Conservation (phyloP, 2,888 invertebrate species). For the Monochamus alternatus region DNA sequence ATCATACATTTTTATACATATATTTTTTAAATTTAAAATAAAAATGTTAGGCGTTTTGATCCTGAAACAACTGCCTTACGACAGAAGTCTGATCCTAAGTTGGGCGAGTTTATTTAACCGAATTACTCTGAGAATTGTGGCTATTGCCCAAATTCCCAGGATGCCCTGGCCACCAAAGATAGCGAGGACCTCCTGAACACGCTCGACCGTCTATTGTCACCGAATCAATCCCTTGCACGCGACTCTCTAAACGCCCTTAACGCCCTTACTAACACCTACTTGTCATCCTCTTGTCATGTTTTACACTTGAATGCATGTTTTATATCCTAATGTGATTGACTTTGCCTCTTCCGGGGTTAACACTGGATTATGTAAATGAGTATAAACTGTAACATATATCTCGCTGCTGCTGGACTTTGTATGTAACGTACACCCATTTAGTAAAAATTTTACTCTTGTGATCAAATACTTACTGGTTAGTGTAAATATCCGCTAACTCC, state of each 20-base stretch:
- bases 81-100: conserved; percentile 11
- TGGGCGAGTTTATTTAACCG: conserved; percentile 38
- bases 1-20: too few relatives aligned
- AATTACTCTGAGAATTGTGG: conserved; percentile 36
- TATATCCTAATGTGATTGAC: conserved; percentile 42
- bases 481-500: too few relatives aligned
- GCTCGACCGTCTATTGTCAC: conserved; percentile 55
- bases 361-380: conserved; percentile 12
- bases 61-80: conserved; percentile 11
- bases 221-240: conserved; percentile 54
- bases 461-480: too few relatives aligned
- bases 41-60: not conserved
- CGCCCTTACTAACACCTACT: conserved; percentile 42
- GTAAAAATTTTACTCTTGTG: too few relatives aligned
- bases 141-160: conserved; percentile 49
- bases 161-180: conserved; percentile 58
- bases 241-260: conserved; percentile 44
- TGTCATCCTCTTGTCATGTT: conserved; percentile 52
- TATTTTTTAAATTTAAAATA: not conserved
- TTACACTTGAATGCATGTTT: conserved; percentile 45
- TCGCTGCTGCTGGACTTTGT: not conserved
- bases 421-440: too few relatives aligned
- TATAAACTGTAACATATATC: conserved; percentile 4
- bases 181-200: conserved; percentile 52
- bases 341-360: conserved; percentile 43